A percentile compares a stretch with the other conserved stretches of the same genome.
Evolutionary conservation across 2,888 invertebrate genomes (phyloP).

Genomic region (Uloborus plumipes): DNA sequence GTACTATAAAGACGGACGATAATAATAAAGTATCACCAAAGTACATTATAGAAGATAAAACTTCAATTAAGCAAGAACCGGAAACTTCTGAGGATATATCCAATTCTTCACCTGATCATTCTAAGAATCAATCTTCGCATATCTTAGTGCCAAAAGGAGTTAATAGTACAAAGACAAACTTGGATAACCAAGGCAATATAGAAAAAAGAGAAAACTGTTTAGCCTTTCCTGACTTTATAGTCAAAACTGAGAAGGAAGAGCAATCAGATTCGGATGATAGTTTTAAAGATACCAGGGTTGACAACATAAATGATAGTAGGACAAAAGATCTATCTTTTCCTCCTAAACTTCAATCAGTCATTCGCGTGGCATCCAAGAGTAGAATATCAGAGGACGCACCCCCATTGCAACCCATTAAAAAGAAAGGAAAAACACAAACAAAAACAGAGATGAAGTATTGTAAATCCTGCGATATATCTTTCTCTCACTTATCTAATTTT

Average conservation of each 20-base stretch:
- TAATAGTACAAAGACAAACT: constrained; percentile 18
- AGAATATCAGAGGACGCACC: neutral
- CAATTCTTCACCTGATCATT: no score
- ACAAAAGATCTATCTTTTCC: constrained; percentile 7
- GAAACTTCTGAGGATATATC: no score
- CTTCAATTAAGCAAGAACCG: no score
- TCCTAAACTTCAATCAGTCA: constrained; percentile 24
- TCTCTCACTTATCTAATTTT: constrained; percentile 90
- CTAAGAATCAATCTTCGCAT: neutral
- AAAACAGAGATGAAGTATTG: constrained; percentile 79
- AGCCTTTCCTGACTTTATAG: constrained; percentile 42
- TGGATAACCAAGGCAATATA: constrained; percentile 6
- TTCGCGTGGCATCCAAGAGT: constrained; percentile 19
- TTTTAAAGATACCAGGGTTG: constrained; percentile 5
- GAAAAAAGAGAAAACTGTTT: constrained; percentile 28
- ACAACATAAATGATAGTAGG: constrained; percentile 21
- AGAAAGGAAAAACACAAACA: neutral
- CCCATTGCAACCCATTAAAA: constrained; percentile 5
- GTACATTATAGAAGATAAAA: no score
- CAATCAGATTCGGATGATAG: constrained; percentile 4
- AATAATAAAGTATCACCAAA: no score
- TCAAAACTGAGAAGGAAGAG: constrained; percentile 48
- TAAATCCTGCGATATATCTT: constrained; percentile 94
- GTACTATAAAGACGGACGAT: no score
- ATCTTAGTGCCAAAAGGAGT: constrained; percentile 6